Conservation (phyloP, 2,888 invertebrate species). For the Polymixis lichenea region DNA sequence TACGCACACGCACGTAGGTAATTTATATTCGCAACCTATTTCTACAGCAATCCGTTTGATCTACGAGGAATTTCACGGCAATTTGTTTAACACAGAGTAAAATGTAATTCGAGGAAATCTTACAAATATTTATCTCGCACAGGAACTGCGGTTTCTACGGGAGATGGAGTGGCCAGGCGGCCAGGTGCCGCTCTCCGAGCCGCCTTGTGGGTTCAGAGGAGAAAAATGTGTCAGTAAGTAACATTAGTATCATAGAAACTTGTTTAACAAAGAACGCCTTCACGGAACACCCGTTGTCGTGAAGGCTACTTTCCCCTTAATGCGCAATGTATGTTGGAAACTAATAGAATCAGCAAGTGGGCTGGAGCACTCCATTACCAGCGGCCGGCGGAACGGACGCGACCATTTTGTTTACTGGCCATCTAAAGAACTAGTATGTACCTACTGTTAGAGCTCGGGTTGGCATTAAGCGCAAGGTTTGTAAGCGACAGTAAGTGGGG, state of each 20-base stretch:
- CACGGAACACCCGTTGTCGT: conserved; percentile 51
- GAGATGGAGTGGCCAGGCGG: conserved; percentile 95
- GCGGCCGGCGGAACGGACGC: conserved; percentile 61
- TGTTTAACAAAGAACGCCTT: background rate
- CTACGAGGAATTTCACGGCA: conserved; percentile 45
- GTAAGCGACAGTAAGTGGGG: conserved; percentile 77
- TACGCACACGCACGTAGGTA: conserved; percentile 10
- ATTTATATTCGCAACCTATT: conserved; percentile 51
- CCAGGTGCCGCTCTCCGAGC: conserved; percentile 95
- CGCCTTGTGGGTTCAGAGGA: conserved; percentile 96
- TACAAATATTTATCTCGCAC: conserved; percentile 58
- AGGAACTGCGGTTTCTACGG: conserved; percentile 94
- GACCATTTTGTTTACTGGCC: conserved; percentile 74
- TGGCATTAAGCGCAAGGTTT: conserved; percentile 84
- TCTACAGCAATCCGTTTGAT: conserved; percentile 54
- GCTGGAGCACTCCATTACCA: conserved; percentile 72
- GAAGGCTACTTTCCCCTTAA: conserved; percentile 71
- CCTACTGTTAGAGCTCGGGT: conserved; percentile 68
- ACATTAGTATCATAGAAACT: background rate
- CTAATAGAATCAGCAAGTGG: conserved; percentile 79
- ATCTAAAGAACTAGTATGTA: conserved; percentile 81
- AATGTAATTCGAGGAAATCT: conserved; percentile 40
- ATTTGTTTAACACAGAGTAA: conserved; percentile 41
- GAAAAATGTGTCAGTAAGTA: conserved; percentile 97
- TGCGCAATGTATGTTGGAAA: conserved; percentile 74